Evolutionary conservation across 2,888 invertebrate species (phyloP), one percentile per base, ranked within the genome.

Genomic region (Syritta pipiens): DNA sequence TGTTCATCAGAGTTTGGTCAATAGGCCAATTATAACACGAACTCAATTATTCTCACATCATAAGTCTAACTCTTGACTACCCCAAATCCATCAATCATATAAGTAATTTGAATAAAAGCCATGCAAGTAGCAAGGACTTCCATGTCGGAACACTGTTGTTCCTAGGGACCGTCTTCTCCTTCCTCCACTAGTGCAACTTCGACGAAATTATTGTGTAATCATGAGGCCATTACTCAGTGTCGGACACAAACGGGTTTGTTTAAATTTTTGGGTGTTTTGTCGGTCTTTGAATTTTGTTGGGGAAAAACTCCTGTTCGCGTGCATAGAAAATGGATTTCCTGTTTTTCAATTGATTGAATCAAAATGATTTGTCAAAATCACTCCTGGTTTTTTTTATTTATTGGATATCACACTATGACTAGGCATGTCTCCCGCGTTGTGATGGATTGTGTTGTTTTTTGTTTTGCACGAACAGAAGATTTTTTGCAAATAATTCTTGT

Each of bases 181-280:
- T n/a, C n/a, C n/a, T n/a, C n/a, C n/a, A 35, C 60, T 26, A 7
- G 46, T 19, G 6, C 6, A 44, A 53, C 7, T 44, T 53, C 20
- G 30, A n/a, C 42, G 24, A 59, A 57, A 57, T 74, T 59, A 72
- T 65, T 17, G 12, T 65, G 57, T 59, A 74, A 67, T 60, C 59
- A 53, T 60, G 51, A 7, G 40, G 28, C 51, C 37, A 74, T 74
- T 67, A 67, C 67, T 67, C 67, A 67, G 44, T 74, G 67, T 74
- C 67, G 37, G 37, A 22, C 46, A 44, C 65, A 74, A 44, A 14
- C 55, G 55, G 48, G n/a, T n/a, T n/a, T 26, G 49, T 74, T 62
- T 55, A 49, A 65, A 51, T 65, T 65, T 59, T 65, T n/a, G 65
- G 57, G 49, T 51, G 28, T 49, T 51, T 49, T 24, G 46, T 7